phyloP scores from a whole-genome alignment of 2,797 vertebrate species.

The Apogon talboti region DNA sequence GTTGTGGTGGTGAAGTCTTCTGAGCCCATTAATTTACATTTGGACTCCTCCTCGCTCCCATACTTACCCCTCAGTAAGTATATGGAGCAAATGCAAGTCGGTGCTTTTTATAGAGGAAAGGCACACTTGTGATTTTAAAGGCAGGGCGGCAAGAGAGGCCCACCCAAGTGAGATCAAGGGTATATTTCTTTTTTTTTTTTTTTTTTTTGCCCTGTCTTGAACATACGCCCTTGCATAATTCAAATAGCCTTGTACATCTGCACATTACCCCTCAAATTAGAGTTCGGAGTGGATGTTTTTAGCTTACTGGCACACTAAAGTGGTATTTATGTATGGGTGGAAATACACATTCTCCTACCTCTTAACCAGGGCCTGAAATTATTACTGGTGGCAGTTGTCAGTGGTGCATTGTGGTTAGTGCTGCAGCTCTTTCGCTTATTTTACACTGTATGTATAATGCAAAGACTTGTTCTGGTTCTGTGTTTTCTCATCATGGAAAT shows the following conservation, averaged over 20 bases:
- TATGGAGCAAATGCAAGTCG: constrained; percentile 55
- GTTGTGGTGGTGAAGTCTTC: constrained; percentile 68
- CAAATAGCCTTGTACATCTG: constrained; percentile 79
- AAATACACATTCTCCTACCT: constrained; percentile 71
- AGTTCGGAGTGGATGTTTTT: constrained; percentile 81
- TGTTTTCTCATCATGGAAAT: neutral
- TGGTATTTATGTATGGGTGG: constrained; percentile 78
- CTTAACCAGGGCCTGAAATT: constrained; percentile 51
- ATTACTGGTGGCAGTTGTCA: constrained; percentile 59
- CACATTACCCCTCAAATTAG: constrained; percentile 83
- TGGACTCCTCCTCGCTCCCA: constrained; percentile 62
- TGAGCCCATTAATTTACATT: constrained; percentile 77
- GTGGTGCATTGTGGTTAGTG: constrained; percentile 45
- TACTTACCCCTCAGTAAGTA: constrained; percentile 76
- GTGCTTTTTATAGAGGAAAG: constrained; percentile 77
- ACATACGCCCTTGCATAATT: constrained; percentile 81
- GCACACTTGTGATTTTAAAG: constrained; percentile 72
- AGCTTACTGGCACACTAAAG: constrained; percentile 74
- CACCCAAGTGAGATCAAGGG: constrained; percentile 81
- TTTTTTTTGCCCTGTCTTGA: constrained; percentile 52
- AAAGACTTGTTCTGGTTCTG: neutral
- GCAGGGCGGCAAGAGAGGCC: constrained; percentile 67
- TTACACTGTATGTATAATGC: constrained; percentile 23
- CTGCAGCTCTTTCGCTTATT: constrained; percentile 21
- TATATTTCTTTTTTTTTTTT: constrained; percentile 59